Conservation (phyloP, 2,797 vertebrate genomes). For the Danio albolineatus region DNA sequence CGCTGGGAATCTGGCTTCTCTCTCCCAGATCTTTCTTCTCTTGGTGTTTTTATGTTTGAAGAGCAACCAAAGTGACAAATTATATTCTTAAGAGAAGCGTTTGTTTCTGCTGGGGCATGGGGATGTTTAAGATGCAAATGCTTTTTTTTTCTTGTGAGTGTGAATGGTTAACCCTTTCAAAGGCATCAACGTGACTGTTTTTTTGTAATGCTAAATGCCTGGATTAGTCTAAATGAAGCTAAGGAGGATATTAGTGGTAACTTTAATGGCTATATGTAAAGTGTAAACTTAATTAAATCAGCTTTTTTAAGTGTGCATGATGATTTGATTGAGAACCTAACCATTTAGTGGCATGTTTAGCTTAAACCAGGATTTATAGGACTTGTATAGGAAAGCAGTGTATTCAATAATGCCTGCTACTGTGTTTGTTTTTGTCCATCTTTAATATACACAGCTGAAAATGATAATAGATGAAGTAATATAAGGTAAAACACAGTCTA, state of each 20-base stretch:
- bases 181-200: slow-evolving; percentile 22
- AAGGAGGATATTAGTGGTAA: slow-evolving; percentile 7
- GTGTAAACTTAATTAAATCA: slow-evolving; percentile 9
- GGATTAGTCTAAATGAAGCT: slow-evolving; percentile 11
- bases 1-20: slow-evolving; percentile 72
- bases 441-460: neutral
- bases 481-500: neutral
- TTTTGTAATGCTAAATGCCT: slow-evolving; percentile 16
- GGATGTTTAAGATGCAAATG: slow-evolving; percentile 55
- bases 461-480: neutral
- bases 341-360: slow-evolving; percentile 2
- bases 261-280: slow-evolving; percentile 25
- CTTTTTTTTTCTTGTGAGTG: slow-evolving; percentile 51
- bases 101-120: slow-evolving; percentile 46
- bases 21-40: slow-evolving; percentile 43
- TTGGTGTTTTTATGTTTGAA: slow-evolving; percentile 51
- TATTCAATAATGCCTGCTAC: slow-evolving; percentile 2
- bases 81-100: slow-evolving; percentile 56
- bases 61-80: slow-evolving; percentile 66
- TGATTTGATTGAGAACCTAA: neutral
- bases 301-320: neutral
- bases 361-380: neutral
- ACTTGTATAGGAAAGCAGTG: neutral
- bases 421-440: neutral
- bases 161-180: slow-evolving; percentile 49